These are phyloP conservation scores for Crocuta crocuta DNA, from an alignment of 2,113 vertebrate species.

Conservation along the genomic window DNA sequence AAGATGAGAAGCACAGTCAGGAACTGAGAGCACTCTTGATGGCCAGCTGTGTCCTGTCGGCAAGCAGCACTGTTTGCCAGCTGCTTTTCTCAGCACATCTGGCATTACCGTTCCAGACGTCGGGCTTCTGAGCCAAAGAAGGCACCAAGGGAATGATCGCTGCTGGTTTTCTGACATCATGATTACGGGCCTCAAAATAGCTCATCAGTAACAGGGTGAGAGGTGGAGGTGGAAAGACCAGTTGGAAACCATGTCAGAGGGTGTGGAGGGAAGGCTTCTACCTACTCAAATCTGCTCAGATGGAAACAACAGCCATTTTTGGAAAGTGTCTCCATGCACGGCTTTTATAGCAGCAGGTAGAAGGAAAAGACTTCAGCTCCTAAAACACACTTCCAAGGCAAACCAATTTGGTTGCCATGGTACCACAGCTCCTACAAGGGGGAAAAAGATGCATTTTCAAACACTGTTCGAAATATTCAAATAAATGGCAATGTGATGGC, in stretches of 20 bases:
- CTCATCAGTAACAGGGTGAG: not conserved
- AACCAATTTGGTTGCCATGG: slow-evolving; percentile 87
- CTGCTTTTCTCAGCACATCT: slow-evolving; percentile 30
- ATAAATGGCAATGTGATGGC: slow-evolving; percentile 78
- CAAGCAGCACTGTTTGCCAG: not conserved
- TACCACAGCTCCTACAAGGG: slow-evolving; percentile 81
- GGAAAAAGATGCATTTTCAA: slow-evolving; percentile 83
- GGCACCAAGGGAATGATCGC: not conserved
- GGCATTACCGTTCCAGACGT: not conserved
- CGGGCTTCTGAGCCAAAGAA: not conserved
- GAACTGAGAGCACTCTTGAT: not conserved
- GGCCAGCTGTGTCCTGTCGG: not conserved
- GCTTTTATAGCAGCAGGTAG: slow-evolving; percentile 78
- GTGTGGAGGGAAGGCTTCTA: not conserved
- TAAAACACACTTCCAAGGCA: slow-evolving; percentile 79
- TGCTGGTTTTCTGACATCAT: slow-evolving; percentile 16
- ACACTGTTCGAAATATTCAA: slow-evolving; percentile 83
- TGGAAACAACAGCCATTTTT: slow-evolving; percentile 42
- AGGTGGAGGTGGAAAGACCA: not conserved
- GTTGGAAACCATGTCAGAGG: not conserved
- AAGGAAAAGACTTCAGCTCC: slow-evolving; percentile 68
- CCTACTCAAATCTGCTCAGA: slow-evolving; percentile 27
- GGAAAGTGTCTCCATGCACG: not conserved
- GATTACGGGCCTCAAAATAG: slow-evolving; percentile 67
- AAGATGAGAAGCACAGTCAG: not conserved